Percentiles rank a stretch among this genome's conserved stretches.
Conservation (phyloP, 2,888 invertebrate species). For the Tetheella fluctuosa region DNA sequence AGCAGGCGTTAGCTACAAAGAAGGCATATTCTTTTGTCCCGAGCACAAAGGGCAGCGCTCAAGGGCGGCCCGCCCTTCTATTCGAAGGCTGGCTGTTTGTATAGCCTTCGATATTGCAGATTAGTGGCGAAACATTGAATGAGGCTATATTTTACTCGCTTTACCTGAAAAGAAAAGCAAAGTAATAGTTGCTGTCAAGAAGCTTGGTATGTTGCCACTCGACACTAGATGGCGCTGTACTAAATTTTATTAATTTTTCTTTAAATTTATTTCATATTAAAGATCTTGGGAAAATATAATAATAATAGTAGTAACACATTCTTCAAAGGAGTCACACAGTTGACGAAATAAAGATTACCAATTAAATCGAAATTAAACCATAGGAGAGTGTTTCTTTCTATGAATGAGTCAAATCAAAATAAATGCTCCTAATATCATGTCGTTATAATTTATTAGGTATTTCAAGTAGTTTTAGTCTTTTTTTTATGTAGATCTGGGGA, state of each 20-base stretch:
- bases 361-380: too few relatives aligned
- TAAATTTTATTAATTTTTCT: not conserved
- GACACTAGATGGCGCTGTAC: slow-evolving; percentile 45
- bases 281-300: too few relatives aligned
- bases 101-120: slow-evolving; percentile 65
- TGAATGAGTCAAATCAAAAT: too few relatives aligned
- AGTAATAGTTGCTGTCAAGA: too few relatives aligned
- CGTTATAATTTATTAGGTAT: too few relatives aligned
- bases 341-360: too few relatives aligned
- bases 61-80: slow-evolving; percentile 58
- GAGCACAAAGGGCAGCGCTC: slow-evolving; percentile 63
- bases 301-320: too few relatives aligned
- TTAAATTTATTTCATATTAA: slow-evolving; percentile 1
- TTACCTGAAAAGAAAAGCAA: slow-evolving; percentile 5
- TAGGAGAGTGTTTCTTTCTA: too few relatives aligned
- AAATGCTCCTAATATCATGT: too few relatives aligned
- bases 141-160: slow-evolving; percentile 19
- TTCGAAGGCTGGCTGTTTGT: slow-evolving; percentile 56
- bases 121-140: slow-evolving; percentile 50
- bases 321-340: too few relatives aligned
- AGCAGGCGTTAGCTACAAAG: slow-evolving; percentile 49
- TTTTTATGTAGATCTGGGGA: too few relatives aligned
- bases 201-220: slow-evolving; percentile 20
- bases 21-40: slow-evolving; percentile 67
- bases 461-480: too few relatives aligned